Base-by-base conservation (phyloP, 2,888 invertebrate genomes). In the Charanyca ferruginea region DNA sequence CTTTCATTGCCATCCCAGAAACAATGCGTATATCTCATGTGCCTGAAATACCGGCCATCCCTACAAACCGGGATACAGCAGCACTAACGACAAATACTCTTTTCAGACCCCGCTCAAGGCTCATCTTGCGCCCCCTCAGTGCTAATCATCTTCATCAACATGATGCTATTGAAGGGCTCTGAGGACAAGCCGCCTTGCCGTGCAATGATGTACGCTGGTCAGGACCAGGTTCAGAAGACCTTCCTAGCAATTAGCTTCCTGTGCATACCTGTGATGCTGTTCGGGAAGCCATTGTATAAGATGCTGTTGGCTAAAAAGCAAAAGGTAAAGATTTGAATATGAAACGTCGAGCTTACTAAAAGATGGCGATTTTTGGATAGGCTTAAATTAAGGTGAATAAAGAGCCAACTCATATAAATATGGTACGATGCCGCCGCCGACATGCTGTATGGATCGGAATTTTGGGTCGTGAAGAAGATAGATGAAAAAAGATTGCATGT, bases 131-230 rank as follows among this genome's bases (percentile, higher is more conserved):
- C 98, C 0, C 98, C 98, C 0, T 97, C 97, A 32, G 96, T 98
- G 0, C 96, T 98, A 22, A 98, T 98, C 68, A 97, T 97, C 66
- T 97, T 98, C 85, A 98, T 98, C 90, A 98, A 98, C 90, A 98
- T 98, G 98, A 97, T 97, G 93, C 92, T 97, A 81, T 89, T 97
- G 83, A 97, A 96, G 83, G 77, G 89, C 62, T 85, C 94, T 0
- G 90, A 90, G 0, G 88, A 89, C 11, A 91, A 91, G 8, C 81
- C 87, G 0, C 94, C 92, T 0, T 97, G 97, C 83, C 88, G 93
- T 1, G 88, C 93, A 1, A 96, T 94, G 81, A 97, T 97, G 96
- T 97, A 96, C 71, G 89, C 93, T 0, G 96, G 96, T 0, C 97
- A 97, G 85, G 90, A 91, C 0, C 84, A 79, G 0, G 79, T 98